Evolutionary conservation across 1,140 invertebrate genomes (phyloP).

Genomic region (Leptinotarsa undecemlineata): DNA sequence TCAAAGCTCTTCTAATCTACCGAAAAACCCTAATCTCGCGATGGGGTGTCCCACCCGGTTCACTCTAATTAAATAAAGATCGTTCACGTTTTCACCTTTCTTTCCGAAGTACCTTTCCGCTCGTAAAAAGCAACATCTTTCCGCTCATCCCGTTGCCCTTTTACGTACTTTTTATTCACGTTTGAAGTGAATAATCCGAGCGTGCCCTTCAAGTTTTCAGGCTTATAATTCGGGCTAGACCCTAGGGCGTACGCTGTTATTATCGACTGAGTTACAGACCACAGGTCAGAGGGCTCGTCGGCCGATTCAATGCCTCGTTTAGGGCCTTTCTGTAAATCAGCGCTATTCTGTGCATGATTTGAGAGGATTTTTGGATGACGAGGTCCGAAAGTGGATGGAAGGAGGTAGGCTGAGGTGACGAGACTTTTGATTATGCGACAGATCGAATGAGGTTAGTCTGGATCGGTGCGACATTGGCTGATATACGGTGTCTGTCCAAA

Average conservation of each 20-base stretch:
- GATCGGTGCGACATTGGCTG: no score
- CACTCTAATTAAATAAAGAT: conserved; percentile 19
- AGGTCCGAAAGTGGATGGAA: background rate
- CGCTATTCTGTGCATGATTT: conserved; percentile 32
- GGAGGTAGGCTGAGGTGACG: background rate
- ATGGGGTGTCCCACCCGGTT: background rate
- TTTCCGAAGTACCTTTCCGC: background rate
- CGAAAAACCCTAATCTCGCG: background rate
- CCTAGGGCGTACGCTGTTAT: conserved; percentile 27
- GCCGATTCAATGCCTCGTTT: conserved; percentile 35
- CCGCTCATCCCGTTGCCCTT: conserved; percentile 11
- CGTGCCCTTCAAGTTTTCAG: conserved; percentile 6
- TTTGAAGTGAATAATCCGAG: conserved; percentile 25
- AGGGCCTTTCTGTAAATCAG: conserved; percentile 31
- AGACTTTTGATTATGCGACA: background rate
- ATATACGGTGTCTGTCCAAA: no score
- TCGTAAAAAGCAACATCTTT: conserved; percentile 23
- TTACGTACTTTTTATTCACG: conserved; percentile 10
- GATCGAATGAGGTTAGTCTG: background rate
- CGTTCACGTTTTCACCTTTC: conserved; percentile 6
- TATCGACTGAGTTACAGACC: conserved; percentile 29
- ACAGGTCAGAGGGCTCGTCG: conserved; percentile 28
- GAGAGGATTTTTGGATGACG: conserved; percentile 23
- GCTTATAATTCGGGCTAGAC: conserved; percentile 24
- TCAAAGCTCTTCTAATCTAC: background rate